Evolutionary conservation across 2,888 invertebrate species (phyloP).

Genomic region (Rapana venosa): DNA sequence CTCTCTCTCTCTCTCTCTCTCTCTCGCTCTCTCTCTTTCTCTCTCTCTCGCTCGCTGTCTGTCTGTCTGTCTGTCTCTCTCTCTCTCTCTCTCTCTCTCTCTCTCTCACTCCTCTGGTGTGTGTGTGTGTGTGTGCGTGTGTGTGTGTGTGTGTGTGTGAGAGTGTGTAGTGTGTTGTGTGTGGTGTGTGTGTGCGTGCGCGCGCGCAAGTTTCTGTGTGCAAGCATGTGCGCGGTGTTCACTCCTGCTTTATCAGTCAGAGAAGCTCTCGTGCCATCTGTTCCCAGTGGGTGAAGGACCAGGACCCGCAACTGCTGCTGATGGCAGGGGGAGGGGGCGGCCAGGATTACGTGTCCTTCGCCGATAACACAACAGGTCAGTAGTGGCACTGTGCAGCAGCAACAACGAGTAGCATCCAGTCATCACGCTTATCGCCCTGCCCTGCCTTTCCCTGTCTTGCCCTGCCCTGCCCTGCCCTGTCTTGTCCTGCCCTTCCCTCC

Average conservation of each 20-base stretch:
- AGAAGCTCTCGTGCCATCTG: neutral
- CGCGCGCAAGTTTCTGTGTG: neutral
- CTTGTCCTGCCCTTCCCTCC: no score
- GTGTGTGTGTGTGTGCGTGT: neutral
- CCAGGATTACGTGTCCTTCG: slow-evolving; percentile 43
- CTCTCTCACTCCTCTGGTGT: neutral
- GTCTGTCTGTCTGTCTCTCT: neutral
- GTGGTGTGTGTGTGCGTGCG: neutral
- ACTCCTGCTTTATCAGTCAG: neutral
- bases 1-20: neutral
- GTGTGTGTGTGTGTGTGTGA: no score
- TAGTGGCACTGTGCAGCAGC: neutral
- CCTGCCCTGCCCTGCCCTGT: no score
- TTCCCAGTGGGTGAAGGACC: slow-evolving; percentile 52
- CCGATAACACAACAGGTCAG: neutral
- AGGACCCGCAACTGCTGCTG: slow-evolving; percentile 56
- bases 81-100: neutral
- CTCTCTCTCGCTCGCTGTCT: neutral
- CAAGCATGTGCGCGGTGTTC: neutral
- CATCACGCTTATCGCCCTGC: no score
- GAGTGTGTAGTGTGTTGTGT: neutral
- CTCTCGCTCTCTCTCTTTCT: neutral
- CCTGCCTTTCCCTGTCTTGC: no score
- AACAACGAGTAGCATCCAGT: no score
- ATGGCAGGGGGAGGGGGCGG: slow-evolving; percentile 73